Evolutionary conservation across 2,113 vertebrate species (phyloP).

Genomic region (Herpetotheres cachinnans): DNA sequence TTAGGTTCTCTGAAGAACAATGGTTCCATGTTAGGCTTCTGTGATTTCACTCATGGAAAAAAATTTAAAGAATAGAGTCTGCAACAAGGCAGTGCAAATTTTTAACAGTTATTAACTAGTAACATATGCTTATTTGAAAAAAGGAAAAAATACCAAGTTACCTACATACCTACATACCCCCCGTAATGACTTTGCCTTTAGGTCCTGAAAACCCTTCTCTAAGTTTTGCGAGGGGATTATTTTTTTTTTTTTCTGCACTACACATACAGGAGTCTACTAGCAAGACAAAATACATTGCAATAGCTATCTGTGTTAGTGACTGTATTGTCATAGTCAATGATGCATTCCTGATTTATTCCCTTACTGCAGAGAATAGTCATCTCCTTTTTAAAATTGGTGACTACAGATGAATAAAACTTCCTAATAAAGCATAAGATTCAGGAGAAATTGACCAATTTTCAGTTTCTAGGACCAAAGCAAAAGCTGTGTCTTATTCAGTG

Average conservation of each 20-base stretch:
- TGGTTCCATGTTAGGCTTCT: neutral
- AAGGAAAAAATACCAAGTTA: neutral
- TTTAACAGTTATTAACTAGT: neutral
- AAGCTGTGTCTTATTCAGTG: neutral
- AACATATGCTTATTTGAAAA: neutral
- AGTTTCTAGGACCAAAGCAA: neutral
- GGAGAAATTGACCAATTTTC: neutral
- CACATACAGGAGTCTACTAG: neutral
- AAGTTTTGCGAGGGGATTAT: neutral
- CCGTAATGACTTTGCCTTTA: conserved; percentile 11
- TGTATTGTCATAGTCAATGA: neutral
- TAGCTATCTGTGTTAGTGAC: neutral
- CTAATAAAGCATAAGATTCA: neutral
- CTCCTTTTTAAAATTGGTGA: neutral
- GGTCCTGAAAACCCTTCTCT: neutral
- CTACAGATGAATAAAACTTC: neutral
- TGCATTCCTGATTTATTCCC: neutral
- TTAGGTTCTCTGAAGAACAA: neutral
- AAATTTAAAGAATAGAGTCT: neutral
- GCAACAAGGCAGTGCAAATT: neutral
- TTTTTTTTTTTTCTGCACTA: neutral
- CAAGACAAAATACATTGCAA: neutral
- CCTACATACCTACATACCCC: neutral
- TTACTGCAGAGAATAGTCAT: neutral
- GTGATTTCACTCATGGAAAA: conserved; percentile 22